These are phyloP conservation scores for Acipenser ruthenus DNA, from an alignment of 2,797 vertebrate genomes.

Conservation along the genomic window DNA sequence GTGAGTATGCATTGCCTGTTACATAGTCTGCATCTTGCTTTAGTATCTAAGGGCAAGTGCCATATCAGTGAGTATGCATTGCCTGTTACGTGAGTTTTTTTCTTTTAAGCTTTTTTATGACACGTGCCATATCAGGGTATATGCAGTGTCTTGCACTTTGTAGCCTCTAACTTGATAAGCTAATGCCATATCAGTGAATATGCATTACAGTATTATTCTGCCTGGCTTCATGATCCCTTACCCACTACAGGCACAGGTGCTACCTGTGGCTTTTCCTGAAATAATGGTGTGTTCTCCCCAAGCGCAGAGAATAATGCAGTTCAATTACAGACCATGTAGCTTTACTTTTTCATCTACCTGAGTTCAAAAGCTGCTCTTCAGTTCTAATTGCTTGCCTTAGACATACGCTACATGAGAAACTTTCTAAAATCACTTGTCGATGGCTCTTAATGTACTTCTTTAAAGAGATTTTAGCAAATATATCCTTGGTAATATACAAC, in stretches of 20 bases:
- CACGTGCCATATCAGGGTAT: slow-evolving; percentile 25
- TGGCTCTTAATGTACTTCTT: no score
- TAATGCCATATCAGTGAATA: slow-evolving; percentile 25
- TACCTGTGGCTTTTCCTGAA: background rate
- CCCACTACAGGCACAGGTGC: no score
- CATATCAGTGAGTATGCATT: background rate
- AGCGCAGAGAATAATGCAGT: slow-evolving; percentile 1
- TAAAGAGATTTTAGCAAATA: no score
- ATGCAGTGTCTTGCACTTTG: slow-evolving; percentile 30
- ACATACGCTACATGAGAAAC: no score
- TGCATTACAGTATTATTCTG: slow-evolving; percentile 29
- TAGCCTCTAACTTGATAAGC: slow-evolving; percentile 10
- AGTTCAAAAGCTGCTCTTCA: no score
- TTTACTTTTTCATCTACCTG: no score
- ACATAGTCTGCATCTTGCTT: slow-evolving; percentile 37
- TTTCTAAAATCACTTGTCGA: no score
- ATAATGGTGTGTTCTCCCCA: slow-evolving; percentile 23
- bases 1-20: slow-evolving; percentile 63
- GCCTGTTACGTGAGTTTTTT: slow-evolving; percentile 5
- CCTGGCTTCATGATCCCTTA: slow-evolving; percentile 4
- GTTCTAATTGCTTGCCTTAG: no score
- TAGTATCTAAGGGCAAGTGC: slow-evolving; percentile 10
- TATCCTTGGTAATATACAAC: no score
- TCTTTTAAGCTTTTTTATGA: slow-evolving; percentile 24
- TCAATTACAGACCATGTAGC: background rate